Conservation (phyloP, 2,797 vertebrate genomes). For the Gallinago stenura region DNA sequence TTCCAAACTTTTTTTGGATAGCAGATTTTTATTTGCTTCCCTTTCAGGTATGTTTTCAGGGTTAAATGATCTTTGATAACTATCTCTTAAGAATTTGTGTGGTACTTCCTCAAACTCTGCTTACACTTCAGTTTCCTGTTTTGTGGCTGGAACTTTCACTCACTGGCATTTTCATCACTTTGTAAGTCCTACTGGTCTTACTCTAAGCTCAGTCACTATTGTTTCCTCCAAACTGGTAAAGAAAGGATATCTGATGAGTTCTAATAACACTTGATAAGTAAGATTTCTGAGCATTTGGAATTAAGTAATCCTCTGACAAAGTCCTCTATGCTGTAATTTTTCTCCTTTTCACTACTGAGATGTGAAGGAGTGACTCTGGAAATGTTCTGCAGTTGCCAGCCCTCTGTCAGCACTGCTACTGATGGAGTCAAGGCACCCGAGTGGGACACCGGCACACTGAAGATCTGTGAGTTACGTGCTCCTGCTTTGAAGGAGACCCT, state of each 20-base stretch:
- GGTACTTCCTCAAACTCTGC: neutral
- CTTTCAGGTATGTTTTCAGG: neutral
- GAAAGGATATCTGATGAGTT: neutral
- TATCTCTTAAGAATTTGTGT: neutral
- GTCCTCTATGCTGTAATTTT: neutral
- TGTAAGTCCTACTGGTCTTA: accelerated
- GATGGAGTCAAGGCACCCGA: neutral
- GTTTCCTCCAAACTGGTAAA: neutral
- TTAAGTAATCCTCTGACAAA: neutral
- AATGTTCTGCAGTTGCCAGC: neutral
- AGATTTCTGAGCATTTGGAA: neutral
- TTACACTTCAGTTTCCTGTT: neutral
- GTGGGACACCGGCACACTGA: neutral
- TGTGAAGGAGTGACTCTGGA: neutral
- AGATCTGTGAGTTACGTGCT: neutral
- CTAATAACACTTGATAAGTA: neutral
- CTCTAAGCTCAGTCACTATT: neutral
- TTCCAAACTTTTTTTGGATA: neutral
- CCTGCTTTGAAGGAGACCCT: neutral
- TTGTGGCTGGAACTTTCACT: neutral
- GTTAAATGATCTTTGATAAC: neutral
- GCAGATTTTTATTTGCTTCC: neutral
- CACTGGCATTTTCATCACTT: neutral
- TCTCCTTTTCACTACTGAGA: neutral
- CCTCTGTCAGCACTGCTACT: neutral